Percentiles rank a stretch among this genome's conserved stretches.
These are phyloP conservation scores for Cheilosia impressa DNA, from an alignment of 2,888 invertebrate species.

Conservation along the genomic window DNA sequence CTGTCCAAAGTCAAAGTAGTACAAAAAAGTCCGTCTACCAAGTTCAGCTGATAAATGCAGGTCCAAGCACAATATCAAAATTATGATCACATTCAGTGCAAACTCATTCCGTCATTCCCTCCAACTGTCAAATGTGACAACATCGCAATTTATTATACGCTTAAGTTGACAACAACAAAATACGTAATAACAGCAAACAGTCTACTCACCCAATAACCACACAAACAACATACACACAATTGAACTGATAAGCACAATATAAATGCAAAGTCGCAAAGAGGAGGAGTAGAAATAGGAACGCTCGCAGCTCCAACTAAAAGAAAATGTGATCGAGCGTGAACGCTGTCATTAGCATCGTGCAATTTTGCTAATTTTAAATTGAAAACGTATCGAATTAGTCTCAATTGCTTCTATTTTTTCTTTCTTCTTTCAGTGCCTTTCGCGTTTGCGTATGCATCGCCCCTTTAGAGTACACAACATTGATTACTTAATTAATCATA, in stretches of 20 bases:
- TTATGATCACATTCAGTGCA: neutral
- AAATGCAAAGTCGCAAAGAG: neutral
- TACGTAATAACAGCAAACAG: slow-evolving; percentile 23
- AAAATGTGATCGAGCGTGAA: slow-evolving; percentile 12
- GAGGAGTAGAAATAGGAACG: neutral
- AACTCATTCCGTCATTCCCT: neutral
- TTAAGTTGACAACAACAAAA: slow-evolving; percentile 24
- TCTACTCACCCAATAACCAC: neutral
- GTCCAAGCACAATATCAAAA: neutral
- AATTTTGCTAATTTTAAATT: slow-evolving; percentile 31
- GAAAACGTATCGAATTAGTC: slow-evolving; percentile 30
- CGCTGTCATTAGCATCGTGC: slow-evolving; percentile 14
- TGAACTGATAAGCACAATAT: slow-evolving; percentile 41
- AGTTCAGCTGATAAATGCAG: neutral
- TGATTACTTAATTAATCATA: slow-evolving; percentile 52
- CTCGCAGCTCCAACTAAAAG: neutral
- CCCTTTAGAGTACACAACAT: neutral
- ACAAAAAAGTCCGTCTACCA: neutral
- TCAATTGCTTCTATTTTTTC: slow-evolving; percentile 19
- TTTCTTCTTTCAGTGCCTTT: neutral
- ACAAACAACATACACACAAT: slow-evolving; percentile 23
- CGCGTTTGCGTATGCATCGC: neutral
- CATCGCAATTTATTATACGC: slow-evolving; percentile 46
- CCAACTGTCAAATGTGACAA: slow-evolving; percentile 52
- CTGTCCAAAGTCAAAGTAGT: too few species aligned